phyloP scores from a whole-genome alignment of 2,797 vertebrate species.

The Ambastaia sidthimunki region DNA sequence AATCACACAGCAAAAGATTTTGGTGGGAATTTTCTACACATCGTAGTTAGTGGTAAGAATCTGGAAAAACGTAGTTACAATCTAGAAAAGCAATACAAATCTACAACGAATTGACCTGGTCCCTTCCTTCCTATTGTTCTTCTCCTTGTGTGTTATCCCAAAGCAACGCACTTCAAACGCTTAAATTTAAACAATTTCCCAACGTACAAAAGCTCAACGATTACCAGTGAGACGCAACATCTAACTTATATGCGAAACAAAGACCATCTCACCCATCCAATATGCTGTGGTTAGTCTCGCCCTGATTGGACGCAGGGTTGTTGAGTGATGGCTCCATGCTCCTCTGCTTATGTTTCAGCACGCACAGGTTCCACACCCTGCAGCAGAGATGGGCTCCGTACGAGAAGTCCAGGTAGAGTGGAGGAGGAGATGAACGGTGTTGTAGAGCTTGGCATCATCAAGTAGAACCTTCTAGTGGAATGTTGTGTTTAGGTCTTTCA shows the following conservation, averaged over 20 bases:
- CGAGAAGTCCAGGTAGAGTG: slow-evolving; percentile 70
- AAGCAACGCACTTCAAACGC: no score
- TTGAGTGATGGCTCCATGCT: slow-evolving; percentile 58
- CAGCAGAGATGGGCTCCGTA: slow-evolving; percentile 68
- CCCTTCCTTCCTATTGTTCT: no score
- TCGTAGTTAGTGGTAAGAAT: no score
- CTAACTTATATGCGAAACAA: not conserved
- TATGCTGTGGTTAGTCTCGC: slow-evolving; percentile 25
- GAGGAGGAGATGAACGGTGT: slow-evolving; percentile 58
- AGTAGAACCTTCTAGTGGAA: slow-evolving; percentile 52
- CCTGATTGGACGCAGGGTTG: slow-evolving; percentile 43
- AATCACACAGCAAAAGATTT: not conserved
- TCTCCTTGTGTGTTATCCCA: no score
- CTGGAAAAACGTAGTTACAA: no score
- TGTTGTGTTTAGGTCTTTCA: slow-evolving; percentile 49
- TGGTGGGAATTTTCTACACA: not conserved
- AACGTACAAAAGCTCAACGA: not conserved
- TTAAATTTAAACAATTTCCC: no score
- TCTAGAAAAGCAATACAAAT: not conserved
- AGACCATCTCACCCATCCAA: not conserved
- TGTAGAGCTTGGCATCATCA: slow-evolving; percentile 54
- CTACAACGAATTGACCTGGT: not conserved
- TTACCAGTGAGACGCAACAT: not conserved
- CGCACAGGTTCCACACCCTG: slow-evolving; percentile 66
- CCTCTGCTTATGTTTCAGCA: slow-evolving; percentile 65